Evolutionary conservation across 2,797 vertebrate genomes (phyloP).

Genomic region (Mus spretus): DNA sequence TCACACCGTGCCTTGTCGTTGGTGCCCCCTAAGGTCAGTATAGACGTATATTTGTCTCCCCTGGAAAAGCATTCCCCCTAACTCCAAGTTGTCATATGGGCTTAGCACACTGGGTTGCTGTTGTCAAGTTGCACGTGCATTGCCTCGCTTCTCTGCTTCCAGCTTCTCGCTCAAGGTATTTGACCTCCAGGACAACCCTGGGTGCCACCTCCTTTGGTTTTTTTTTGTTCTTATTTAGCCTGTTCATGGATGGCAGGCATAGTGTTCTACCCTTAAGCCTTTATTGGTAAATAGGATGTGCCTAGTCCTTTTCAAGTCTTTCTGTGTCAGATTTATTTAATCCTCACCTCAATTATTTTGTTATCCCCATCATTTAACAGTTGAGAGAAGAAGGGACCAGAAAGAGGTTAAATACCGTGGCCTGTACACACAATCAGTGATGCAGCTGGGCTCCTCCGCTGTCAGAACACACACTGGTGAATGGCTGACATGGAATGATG

Average conservation of each 20-base stretch:
- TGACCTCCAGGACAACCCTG: not conserved
- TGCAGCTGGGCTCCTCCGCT: not conserved
- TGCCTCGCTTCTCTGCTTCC: not conserved
- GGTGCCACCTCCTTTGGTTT: too few relatives aligned
- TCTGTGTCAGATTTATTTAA: slow-evolving; percentile 50
- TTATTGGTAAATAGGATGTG: not conserved
- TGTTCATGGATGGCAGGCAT: not conserved
- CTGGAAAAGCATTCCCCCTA: not conserved
- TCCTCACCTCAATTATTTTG: slow-evolving; percentile 38
- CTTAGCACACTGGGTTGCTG: not conserved
- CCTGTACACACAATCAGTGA: not conserved
- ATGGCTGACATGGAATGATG: not conserved
- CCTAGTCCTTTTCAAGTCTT: not conserved
- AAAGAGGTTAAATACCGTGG: not conserved
- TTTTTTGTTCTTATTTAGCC: not conserved
- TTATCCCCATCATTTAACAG: not conserved
- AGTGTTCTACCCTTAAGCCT: not conserved
- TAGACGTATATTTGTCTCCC: not conserved
- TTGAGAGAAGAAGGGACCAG: not conserved
- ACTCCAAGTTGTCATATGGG: not conserved
- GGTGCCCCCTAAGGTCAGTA: too few relatives aligned
- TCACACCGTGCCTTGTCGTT: not conserved
- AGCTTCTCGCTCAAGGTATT: not conserved
- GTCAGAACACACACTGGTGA: not conserved
- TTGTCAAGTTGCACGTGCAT: too few relatives aligned